These are phyloP conservation scores for Enteromius thamalakanensis DNA, from an alignment of 2,797 vertebrate genomes.

Conservation along the genomic window DNA sequence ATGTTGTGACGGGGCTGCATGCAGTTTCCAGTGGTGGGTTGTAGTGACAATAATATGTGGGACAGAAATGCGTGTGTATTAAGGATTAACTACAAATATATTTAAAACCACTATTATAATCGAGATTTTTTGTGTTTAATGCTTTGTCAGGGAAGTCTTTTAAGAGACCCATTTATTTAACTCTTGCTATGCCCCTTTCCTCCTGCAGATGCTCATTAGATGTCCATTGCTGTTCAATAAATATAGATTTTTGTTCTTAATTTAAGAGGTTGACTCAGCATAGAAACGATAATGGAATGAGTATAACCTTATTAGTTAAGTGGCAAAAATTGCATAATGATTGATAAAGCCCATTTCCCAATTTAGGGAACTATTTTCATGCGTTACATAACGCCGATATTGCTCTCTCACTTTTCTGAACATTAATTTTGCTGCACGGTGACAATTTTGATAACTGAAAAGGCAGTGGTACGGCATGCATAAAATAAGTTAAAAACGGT, in stretches of 20 bases:
- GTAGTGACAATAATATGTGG: background rate
- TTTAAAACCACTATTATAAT: too few relatives aligned
- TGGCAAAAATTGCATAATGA: slow-evolving; percentile 27
- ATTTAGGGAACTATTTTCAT: slow-evolving; percentile 11
- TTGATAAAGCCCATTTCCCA: slow-evolving; percentile 11
- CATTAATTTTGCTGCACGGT: slow-evolving; percentile 5
- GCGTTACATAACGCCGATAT: background rate
- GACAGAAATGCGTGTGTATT: background rate
- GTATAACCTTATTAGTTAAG: slow-evolving; percentile 18
- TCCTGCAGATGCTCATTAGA: slow-evolving; percentile 15
- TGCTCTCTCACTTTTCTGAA: slow-evolving; percentile 1
- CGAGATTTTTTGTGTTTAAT: too few relatives aligned
- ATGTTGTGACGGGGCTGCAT: background rate
- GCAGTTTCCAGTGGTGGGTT: background rate
- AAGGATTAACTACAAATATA: too few relatives aligned
- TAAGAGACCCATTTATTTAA: background rate
- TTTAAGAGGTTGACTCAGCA: slow-evolving; percentile 23
- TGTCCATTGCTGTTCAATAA: background rate
- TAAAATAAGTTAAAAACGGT: background rate
- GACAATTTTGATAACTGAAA: slow-evolving; percentile 1
- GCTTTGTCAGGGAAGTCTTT: background rate
- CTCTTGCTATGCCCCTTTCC: background rate
- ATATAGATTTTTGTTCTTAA: slow-evolving; percentile 25
- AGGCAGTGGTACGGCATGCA: background rate
- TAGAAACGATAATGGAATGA: background rate